Evolutionary conservation across 1,140 invertebrate genomes (phyloP), one percentile per base, ranked within the genome.

Genomic region (Sarcophaga peregrina): DNA sequence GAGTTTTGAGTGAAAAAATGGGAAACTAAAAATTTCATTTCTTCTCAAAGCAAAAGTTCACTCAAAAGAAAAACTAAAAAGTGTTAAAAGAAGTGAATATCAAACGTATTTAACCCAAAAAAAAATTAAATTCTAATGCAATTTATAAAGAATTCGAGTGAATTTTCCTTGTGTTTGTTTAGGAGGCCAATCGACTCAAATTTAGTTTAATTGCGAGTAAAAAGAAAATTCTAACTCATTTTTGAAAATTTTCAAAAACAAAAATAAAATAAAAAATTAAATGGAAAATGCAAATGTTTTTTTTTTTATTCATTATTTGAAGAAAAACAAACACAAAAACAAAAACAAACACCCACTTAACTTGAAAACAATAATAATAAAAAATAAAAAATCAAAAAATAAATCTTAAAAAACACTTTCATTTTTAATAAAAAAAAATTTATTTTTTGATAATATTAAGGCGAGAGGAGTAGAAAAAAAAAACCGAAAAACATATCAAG

Each of bases 1-100:
- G 75, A 78, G 48, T 78, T 78, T 78, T 78, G 75, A 78, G 75
- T 78, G 75, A 25, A 17, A 9, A 2, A 37, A 4, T 4, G 25
- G 25, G 25, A 37, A 37, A 37, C 25, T 37, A 37, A 37, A 37
- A 37, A 37, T 37, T n/a, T 37, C 25, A 37, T 37, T 37, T n/a
- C n/a, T n/a, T n/a, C n/a, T n/a, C n/a, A n/a, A n/a, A n/a, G n/a
- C 1, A 37, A 37, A 37, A 37, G 4, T 37, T 2, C 25, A 37
- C 25, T 37, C 25, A 37, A 37, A 37, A 37, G 25, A 37, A 37
- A 37, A 37, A 37, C 25, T 37, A 37, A 37, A 37, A 37, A 37
- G 25, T 2, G 4, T 2, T 72, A 0, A 25, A 25, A 72, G 7
- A 17, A 72, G 15, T 15, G 58, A 68, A 72, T 17, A 72, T 9